These are phyloP conservation scores for Cerceris rybyensis DNA, from an alignment of 2,888 invertebrate genomes.

Conservation along the genomic window DNA sequence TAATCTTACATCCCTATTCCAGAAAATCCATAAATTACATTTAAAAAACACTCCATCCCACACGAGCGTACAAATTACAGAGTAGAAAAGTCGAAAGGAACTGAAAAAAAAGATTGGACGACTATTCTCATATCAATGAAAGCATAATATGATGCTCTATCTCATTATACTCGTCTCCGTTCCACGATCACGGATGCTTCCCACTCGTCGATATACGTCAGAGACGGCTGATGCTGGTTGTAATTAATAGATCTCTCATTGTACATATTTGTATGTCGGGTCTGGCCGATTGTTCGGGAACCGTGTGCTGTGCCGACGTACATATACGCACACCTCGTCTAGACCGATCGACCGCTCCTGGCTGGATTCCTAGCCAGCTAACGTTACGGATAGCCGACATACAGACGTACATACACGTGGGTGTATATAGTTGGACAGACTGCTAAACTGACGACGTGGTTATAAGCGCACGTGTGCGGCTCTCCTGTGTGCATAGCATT, in stretches of 20 bases:
- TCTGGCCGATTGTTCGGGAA: conserved; percentile 63
- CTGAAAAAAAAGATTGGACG: too few species aligned
- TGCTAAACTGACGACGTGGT: conserved; percentile 62
- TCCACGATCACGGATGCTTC: conserved; percentile 22
- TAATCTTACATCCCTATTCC: too few species aligned
- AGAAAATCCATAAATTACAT: too few species aligned
- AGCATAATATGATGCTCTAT: too few species aligned
- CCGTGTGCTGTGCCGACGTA: conserved; percentile 55
- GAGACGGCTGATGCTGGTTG: conserved; percentile 55
- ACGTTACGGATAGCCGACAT: conserved; percentile 58
- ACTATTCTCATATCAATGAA: too few species aligned
- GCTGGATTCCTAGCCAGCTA: conserved; percentile 63
- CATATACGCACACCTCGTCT: conserved; percentile 71
- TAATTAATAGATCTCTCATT: conserved; percentile 70
- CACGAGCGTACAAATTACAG: too few species aligned
- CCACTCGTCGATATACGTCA: conserved; percentile 51
- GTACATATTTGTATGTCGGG: conserved; percentile 73
- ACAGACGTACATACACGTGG: conserved; percentile 23
- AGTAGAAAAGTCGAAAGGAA: too few species aligned
- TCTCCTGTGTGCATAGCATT: conserved; percentile 63
- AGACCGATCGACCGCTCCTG: conserved; percentile 76
- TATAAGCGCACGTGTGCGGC: conserved; percentile 49
- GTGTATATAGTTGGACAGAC: conserved; percentile 43
- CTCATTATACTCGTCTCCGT: too few species aligned
- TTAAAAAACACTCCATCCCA: too few species aligned